phyloP scores from a whole-genome alignment of 1,140 invertebrate genomes.

The Homalodisca vitripennis region DNA sequence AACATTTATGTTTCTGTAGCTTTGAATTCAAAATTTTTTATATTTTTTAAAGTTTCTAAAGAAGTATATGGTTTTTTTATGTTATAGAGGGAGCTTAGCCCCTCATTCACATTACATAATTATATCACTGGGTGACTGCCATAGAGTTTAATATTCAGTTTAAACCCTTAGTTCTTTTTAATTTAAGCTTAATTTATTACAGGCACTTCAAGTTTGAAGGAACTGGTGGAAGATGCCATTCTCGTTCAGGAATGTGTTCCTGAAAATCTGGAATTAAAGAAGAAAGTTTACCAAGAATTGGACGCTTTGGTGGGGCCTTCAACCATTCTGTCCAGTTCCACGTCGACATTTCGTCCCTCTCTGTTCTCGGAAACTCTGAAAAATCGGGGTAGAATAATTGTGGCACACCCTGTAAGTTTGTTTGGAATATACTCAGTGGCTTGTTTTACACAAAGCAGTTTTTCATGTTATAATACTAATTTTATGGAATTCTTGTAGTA shows the following conservation, averaged over 20 bases:
- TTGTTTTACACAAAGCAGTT: conserved; percentile 6
- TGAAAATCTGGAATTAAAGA: conserved; percentile 83
- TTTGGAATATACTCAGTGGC: conserved; percentile 3
- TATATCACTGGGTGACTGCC: too few species aligned
- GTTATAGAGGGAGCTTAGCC: too few species aligned
- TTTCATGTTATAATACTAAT: conserved; percentile 2
- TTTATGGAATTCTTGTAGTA: conserved; percentile 19
- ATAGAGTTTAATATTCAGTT: too few species aligned
- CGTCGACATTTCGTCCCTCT: conserved; percentile 87
- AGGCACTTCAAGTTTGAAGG: conserved; percentile 65
- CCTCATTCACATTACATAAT: too few species aligned
- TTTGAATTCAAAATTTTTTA: too few species aligned
- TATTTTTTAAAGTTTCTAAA: too few species aligned
- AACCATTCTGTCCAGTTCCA: conserved; percentile 86
- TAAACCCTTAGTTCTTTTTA: too few species aligned
- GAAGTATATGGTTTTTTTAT: too few species aligned
- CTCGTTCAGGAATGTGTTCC: conserved; percentile 92
- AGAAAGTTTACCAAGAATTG: conserved; percentile 72
- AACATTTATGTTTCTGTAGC: too few species aligned
- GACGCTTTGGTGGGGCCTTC: conserved; percentile 71
- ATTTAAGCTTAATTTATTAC: too few species aligned
- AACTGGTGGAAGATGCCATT: conserved; percentile 67
- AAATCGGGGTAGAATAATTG: conserved; percentile 70
- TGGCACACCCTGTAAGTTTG: conserved; percentile 85
- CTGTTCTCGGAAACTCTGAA: conserved; percentile 76